A percentile compares a stretch with the other conserved stretches of the same genome.
Evolutionary conservation across 1,140 invertebrate species (phyloP).

Genomic region (Triops cancriformis): DNA sequence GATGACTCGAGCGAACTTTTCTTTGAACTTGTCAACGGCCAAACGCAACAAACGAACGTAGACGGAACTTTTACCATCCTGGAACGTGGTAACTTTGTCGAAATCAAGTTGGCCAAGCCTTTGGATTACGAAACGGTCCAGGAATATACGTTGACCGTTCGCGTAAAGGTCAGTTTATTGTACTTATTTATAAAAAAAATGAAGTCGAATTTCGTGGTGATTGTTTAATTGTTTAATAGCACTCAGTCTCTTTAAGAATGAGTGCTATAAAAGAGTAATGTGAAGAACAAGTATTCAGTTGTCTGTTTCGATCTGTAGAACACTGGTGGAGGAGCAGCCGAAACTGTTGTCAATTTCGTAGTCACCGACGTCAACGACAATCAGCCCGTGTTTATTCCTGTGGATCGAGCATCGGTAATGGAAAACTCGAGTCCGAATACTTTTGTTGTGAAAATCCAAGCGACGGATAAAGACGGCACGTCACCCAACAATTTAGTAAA

Average conservation of each 20-base stretch:
- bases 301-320: conserved; percentile 48
- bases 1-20: conserved; percentile 57
- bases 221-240: too few relatives aligned
- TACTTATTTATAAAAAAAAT: too few relatives aligned
- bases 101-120: conserved; percentile 58
- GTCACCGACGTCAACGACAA: conserved; percentile 80
- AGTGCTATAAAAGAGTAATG: background rate
- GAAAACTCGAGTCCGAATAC: conserved; percentile 73
- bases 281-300: background rate
- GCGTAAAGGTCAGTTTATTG: conserved; percentile 51
- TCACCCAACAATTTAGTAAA: conserved; percentile 64
- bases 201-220: too few relatives aligned
- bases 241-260: conserved; percentile 16
- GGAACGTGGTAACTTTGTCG: conserved; percentile 43
- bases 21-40: conserved; percentile 67
- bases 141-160: conserved; percentile 70
- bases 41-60: conserved; percentile 74
- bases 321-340: conserved; percentile 65
- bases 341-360: conserved; percentile 64
- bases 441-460: conserved; percentile 72
- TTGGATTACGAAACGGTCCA: conserved; percentile 75
- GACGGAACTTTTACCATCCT: conserved; percentile 54
- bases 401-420: conserved; percentile 63
- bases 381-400: conserved; percentile 70
- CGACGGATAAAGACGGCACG: conserved; percentile 77